A percentile compares a stretch with the other conserved stretches of the same genome.
These are phyloP conservation scores for Pachypeltis micranthus DNA, from an alignment of 1,140 invertebrate genomes.

Conservation along the genomic window DNA sequence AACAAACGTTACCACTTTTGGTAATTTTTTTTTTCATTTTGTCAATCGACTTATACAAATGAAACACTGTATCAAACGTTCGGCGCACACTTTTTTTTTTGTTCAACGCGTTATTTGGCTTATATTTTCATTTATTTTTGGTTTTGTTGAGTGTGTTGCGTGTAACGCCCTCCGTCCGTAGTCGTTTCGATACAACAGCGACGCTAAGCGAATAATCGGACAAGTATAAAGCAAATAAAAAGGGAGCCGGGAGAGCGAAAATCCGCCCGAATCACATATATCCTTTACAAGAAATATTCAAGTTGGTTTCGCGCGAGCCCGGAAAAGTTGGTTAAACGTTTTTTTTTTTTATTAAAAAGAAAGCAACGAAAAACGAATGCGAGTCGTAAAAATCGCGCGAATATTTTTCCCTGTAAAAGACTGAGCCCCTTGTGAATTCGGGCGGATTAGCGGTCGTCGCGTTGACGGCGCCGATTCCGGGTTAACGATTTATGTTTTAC, in stretches of 20 bases:
- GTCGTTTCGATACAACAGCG: conserved; percentile 22
- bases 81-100: conserved; percentile 5
- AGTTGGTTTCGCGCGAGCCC: too few species aligned
- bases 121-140: conserved; percentile 10
- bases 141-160: conserved; percentile 10
- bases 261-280: conserved; percentile 18
- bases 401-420: conserved; percentile 19
- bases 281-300: conserved; percentile 18
- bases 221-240: conserved; percentile 24
- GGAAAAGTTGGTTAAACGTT: too few species aligned
- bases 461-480: conserved; percentile 18
- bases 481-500: conserved; percentile 4
- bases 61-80: conserved; percentile 23
- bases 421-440: conserved; percentile 23
- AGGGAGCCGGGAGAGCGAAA: conserved; percentile 11
- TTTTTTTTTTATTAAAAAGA: too few species aligned
- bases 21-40: neutral
- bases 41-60: conserved; percentile 14
- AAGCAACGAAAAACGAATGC: too few species aligned
- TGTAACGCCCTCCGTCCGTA: conserved; percentile 15
- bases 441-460: conserved; percentile 10
- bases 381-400: conserved; percentile 13
- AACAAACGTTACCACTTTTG: conserved; percentile 3
- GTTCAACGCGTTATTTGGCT: conserved; percentile 1
- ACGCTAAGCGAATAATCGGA: too few species aligned